Evolutionary conservation across 2,113 vertebrate genomes (phyloP).

Genomic region (Fulica atra): DNA sequence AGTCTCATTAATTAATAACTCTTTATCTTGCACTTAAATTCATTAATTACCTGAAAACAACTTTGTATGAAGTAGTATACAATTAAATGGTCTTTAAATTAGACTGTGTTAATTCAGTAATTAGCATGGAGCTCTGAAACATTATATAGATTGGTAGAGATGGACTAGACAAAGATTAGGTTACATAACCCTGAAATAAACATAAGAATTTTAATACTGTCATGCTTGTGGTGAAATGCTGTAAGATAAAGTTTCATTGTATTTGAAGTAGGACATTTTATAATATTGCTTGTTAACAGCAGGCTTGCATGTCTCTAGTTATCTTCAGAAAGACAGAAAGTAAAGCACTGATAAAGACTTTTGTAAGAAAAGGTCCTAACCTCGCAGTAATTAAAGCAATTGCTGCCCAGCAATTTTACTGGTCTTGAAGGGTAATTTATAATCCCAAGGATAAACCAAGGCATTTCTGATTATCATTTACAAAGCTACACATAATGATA

Average conservation of each 20-base stretch:
- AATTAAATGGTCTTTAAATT: neutral
- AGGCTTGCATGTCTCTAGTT: neutral
- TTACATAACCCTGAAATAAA: neutral
- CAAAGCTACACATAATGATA: neutral
- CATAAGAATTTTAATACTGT: neutral
- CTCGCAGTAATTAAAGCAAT: neutral
- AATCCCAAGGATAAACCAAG: neutral
- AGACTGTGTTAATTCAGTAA: neutral
- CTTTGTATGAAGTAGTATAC: neutral
- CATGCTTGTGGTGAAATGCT: neutral
- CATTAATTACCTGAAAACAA: neutral
- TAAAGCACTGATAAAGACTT: neutral
- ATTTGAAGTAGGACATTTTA: neutral
- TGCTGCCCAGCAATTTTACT: neutral
- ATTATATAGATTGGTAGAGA: neutral
- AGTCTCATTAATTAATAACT: neutral
- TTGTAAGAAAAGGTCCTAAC: neutral
- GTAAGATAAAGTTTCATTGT: neutral
- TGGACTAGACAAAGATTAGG: neutral
- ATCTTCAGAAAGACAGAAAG: neutral
- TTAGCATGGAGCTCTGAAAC: neutral
- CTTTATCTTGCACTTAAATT: neutral
- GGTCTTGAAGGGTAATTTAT: neutral
- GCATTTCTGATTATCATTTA: neutral
- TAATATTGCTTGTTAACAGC: neutral